These are phyloP conservation scores for Aurelia coerulea DNA, from an alignment of 30 jellyfish, hydroid and myxozoan species.

Conservation along the genomic window DNA sequence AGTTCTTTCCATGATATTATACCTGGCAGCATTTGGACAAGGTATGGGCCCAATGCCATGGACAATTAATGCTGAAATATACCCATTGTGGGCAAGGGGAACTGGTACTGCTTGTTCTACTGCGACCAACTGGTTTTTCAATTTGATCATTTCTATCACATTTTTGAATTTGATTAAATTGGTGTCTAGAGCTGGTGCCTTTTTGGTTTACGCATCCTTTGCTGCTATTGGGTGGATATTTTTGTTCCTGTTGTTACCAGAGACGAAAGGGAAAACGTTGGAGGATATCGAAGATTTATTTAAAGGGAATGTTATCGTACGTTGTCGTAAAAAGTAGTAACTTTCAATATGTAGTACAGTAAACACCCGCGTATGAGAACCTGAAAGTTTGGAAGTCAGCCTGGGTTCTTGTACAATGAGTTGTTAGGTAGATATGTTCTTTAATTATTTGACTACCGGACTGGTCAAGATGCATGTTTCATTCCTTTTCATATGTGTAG, in stretches of 20 bases:
- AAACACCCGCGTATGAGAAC: too few species aligned
- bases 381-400: background rate
- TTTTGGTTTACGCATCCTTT: conserved; percentile 70
- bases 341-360: background rate
- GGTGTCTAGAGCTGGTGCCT: conserved; percentile 85
- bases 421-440: too few species aligned
- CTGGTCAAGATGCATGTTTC: too few species aligned
- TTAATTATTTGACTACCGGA: too few species aligned
- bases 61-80: conserved; percentile 95
- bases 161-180: conserved; percentile 65
- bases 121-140: conserved; percentile 82
- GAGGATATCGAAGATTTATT: conserved; percentile 87
- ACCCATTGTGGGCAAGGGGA: conserved; percentile 98
- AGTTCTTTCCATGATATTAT: conserved; percentile 72
- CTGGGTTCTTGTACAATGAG: background rate
- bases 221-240: conserved; percentile 76
- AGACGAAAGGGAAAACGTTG: conserved; percentile 77
- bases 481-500: too few species aligned
- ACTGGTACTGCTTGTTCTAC: conserved; percentile 78
- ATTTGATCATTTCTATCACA: conserved; percentile 76
- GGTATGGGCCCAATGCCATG: conserved; percentile 99
- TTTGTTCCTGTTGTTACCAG: conserved; percentile 75
- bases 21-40: conserved; percentile 88
- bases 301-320: conserved; percentile 58
- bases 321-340: conserved; percentile 14